Conservation (phyloP, 2,113 vertebrate species). For the Cephalopholis sonnerati region DNA sequence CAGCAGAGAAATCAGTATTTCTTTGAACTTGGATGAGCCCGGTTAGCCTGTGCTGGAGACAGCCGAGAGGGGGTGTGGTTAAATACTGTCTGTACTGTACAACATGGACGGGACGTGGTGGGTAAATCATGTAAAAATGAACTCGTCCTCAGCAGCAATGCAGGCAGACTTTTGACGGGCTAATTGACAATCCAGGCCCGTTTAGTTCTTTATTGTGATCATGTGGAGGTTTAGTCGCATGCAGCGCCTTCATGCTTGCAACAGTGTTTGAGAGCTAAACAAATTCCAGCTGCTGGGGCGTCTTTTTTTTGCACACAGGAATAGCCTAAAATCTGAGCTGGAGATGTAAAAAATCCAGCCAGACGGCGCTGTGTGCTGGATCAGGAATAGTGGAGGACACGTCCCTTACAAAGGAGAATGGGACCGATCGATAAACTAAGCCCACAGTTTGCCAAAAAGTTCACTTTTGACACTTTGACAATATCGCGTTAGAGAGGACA, state of each 20-base stretch:
- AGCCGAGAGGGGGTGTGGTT: constrained; percentile 91
- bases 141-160: background rate
- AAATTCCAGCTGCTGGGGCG: constrained; percentile 71
- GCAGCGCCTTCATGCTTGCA: constrained; percentile 27
- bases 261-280: constrained; percentile 52
- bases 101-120: constrained; percentile 88
- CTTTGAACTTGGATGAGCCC: constrained; percentile 88
- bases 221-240: background rate
- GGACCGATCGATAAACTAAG: constrained; percentile 65
- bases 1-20: constrained; percentile 67
- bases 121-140: constrained; percentile 68
- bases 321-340: constrained; percentile 49
- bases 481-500: constrained; percentile 33
- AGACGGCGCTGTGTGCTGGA: constrained; percentile 38
- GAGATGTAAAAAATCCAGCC: constrained; percentile 30
- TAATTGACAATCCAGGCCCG: constrained; percentile 51
- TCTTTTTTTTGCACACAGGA: constrained; percentile 53
- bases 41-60: constrained; percentile 84
- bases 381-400: constrained; percentile 36
- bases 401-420: constrained; percentile 23
- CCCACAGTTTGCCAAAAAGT: constrained; percentile 75
- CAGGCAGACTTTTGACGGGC: constrained; percentile 52
- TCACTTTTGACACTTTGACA: constrained; percentile 76
- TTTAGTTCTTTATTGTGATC: background rate
- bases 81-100: constrained; percentile 92